phyloP scores from a whole-genome alignment of 2,888 invertebrate species.

The Phalera bucephala region DNA sequence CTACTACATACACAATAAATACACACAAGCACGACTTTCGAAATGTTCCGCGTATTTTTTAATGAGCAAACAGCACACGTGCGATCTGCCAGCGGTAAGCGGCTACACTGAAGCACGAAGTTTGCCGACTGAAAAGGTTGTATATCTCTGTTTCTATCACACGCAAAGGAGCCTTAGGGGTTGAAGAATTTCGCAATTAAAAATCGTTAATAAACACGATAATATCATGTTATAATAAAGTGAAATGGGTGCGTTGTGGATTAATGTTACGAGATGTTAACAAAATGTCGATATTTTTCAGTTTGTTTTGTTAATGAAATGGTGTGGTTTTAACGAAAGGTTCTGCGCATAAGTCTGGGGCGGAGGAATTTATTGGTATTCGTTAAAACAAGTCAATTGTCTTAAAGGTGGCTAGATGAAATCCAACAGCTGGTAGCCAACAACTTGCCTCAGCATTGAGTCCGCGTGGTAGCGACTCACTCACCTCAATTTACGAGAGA shows the following conservation, averaged over 20 bases:
- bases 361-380: no score
- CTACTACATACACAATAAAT: slow-evolving; percentile 15
- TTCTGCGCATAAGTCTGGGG: no score
- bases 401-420: no score
- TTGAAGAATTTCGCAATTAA: slow-evolving; percentile 49
- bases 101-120: slow-evolving; percentile 39
- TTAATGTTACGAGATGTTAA: background rate
- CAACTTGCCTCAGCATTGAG: no score
- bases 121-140: slow-evolving; percentile 28
- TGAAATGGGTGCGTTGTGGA: slow-evolving; percentile 2
- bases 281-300: background rate
- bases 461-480: no score
- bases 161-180: slow-evolving; percentile 31
- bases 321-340: no score
- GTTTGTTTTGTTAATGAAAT: no score
- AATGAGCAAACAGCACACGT: slow-evolving; percentile 25
- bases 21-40: slow-evolving; percentile 40
- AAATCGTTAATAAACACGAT: slow-evolving; percentile 51
- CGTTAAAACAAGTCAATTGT: no score
- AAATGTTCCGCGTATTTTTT: slow-evolving; percentile 21
- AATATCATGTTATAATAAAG: slow-evolving; percentile 28
- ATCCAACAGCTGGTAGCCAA: no score
- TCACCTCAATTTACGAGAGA: no score
- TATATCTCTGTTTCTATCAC: slow-evolving; percentile 25
- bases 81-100: slow-evolving; percentile 23